Evolutionary conservation across 2,113 vertebrate genomes (phyloP).

Genomic region (Oxyruncus cristatus): DNA sequence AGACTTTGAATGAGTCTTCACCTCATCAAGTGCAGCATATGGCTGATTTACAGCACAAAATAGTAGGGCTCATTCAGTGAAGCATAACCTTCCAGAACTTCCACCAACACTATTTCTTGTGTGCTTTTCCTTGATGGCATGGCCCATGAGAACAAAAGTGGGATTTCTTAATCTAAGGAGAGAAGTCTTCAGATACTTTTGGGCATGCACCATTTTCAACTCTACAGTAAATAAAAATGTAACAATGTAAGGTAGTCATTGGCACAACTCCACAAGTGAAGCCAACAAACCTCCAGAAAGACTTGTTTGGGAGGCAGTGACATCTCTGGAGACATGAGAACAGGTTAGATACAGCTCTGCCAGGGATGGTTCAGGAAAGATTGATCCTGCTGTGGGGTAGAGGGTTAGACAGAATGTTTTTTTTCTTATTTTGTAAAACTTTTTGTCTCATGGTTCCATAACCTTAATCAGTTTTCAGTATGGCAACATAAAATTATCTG

Average conservation of each 20-base stretch:
- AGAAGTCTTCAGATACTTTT: background rate
- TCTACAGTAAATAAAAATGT: background rate
- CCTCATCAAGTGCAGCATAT: background rate
- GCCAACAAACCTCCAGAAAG: background rate
- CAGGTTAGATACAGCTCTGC: background rate
- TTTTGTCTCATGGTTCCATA: background rate
- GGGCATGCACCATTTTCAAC: background rate
- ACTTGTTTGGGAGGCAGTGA: background rate
- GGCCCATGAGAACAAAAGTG: background rate
- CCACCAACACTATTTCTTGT: background rate
- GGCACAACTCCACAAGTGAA: fast-evolving
- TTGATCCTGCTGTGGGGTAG: background rate
- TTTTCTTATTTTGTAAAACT: background rate
- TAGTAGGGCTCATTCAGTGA: background rate
- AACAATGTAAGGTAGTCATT: background rate
- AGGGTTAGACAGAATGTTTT: background rate
- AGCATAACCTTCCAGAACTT: background rate
- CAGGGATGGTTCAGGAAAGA: background rate
- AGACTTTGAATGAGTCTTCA: background rate
- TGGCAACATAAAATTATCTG: background rate
- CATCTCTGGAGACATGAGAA: background rate
- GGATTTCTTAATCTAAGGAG: background rate
- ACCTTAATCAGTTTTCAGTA: background rate
- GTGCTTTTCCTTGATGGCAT: background rate
- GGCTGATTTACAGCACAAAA: background rate